Evolutionary conservation across 2,888 invertebrate genomes (phyloP).

Genomic region (Stictocephala bisonia): DNA sequence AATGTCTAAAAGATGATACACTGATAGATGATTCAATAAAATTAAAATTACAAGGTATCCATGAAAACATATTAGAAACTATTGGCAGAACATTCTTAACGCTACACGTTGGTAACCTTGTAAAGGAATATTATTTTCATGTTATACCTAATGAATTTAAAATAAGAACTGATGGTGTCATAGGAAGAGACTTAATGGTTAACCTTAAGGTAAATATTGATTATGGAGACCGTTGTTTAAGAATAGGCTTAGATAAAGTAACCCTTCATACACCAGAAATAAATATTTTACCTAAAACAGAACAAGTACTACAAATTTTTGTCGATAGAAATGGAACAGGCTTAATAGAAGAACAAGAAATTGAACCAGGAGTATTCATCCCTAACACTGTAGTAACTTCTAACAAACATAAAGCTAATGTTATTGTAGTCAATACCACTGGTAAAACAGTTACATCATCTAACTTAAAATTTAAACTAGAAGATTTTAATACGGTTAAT

Average conservation of each 20-base stretch:
- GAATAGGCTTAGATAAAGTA: neutral
- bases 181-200: neutral
- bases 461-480: neutral
- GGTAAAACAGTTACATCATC: neutral
- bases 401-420: neutral
- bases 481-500: neutral
- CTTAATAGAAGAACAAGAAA: neutral
- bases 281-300: too few species aligned
- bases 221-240: neutral
- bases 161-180: neutral
- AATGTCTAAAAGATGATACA: neutral
- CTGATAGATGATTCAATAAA: neutral
- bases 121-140: neutral
- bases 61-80: neutral
- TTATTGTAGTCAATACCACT: neutral
- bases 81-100: neutral
- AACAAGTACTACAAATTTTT: neutral
- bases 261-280: too few species aligned
- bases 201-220: neutral
- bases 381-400: neutral
- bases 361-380: slow-evolving; percentile 14
- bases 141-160: neutral
- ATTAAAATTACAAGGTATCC: neutral
- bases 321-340: slow-evolving; percentile 1
- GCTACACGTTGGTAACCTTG: neutral